Evolutionary conservation across 2,888 invertebrate genomes (phyloP).

Genomic region (Lithosia quadra): DNA sequence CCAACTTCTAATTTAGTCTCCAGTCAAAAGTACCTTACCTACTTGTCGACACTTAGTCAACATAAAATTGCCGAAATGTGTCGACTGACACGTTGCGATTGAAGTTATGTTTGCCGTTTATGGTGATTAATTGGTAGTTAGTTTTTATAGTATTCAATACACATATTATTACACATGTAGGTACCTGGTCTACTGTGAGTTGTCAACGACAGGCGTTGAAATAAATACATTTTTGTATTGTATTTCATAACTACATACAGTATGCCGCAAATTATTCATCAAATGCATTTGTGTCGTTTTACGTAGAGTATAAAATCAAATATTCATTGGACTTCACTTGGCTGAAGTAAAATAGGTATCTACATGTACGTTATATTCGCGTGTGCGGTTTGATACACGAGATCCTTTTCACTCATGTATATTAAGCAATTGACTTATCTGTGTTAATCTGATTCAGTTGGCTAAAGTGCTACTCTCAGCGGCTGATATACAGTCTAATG

Average conservation of each 20-base stretch:
- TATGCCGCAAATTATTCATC: background rate
- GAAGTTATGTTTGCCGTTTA: too few relatives aligned
- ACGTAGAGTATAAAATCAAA: constrained; percentile 29
- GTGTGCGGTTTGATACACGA: background rate
- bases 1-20: too few relatives aligned
- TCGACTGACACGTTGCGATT: too few relatives aligned
- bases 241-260: background rate
- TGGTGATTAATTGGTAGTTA: too few relatives aligned
- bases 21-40: too few relatives aligned
- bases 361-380: constrained; percentile 21
- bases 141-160: too few relatives aligned
- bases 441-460: background rate
- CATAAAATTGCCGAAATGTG: too few relatives aligned
- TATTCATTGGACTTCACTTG: constrained; percentile 21
- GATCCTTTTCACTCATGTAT: background rate
- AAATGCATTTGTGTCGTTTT: background rate
- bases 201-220: too few relatives aligned
- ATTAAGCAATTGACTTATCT: background rate
- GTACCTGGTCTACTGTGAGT: background rate
- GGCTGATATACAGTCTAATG: background rate
- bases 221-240: background rate
- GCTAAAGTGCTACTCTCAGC: background rate
- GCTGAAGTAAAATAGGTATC: constrained; percentile 16
- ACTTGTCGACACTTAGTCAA: too few relatives aligned
- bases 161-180: too few relatives aligned